Percentiles rank a stretch among this genome's conserved stretches.
phyloP scores from a whole-genome alignment of 2,113 vertebrate species.

The Cathartes aura region DNA sequence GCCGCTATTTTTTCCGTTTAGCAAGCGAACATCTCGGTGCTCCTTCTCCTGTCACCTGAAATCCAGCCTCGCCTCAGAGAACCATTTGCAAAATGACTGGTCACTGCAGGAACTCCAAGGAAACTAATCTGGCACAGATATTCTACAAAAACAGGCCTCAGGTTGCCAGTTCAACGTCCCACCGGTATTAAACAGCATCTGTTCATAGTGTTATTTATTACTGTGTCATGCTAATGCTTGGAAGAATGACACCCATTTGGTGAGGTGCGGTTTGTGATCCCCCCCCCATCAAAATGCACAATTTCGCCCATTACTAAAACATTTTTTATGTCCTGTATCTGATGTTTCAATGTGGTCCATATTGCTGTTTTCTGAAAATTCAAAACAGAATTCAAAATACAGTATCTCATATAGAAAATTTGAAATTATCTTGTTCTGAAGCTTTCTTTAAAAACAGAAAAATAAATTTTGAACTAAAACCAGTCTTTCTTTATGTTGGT shows the following conservation, averaged over 20 bases:
- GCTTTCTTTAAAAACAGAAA: not conserved
- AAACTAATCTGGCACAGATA: not conserved
- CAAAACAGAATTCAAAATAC: not conserved
- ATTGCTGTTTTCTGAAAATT: not conserved
- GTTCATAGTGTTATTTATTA: accelerated
- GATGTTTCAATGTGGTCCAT: not conserved
- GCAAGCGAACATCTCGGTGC: not conserved
- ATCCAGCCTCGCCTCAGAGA: not conserved
- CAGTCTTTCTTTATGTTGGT: not conserved
- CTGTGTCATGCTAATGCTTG: accelerated
- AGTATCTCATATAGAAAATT: not conserved
- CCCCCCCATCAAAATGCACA: not conserved
- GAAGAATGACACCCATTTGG: not conserved
- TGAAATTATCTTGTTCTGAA: not conserved
- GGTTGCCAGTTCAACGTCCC: accelerated
- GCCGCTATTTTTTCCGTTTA: not conserved
- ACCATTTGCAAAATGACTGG: accelerated
- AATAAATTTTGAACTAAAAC: not conserved
- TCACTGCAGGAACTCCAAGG: not conserved
- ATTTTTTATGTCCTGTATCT: not conserved
- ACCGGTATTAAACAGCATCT: not conserved
- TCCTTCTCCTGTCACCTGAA: not conserved
- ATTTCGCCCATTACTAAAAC: not conserved
- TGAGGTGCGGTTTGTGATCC: too few species aligned
- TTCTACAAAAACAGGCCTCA: not conserved